These are phyloP conservation scores for Oscheius sp. DNA, from an alignment of 2,888 invertebrate species.

Conservation along the genomic window DNA sequence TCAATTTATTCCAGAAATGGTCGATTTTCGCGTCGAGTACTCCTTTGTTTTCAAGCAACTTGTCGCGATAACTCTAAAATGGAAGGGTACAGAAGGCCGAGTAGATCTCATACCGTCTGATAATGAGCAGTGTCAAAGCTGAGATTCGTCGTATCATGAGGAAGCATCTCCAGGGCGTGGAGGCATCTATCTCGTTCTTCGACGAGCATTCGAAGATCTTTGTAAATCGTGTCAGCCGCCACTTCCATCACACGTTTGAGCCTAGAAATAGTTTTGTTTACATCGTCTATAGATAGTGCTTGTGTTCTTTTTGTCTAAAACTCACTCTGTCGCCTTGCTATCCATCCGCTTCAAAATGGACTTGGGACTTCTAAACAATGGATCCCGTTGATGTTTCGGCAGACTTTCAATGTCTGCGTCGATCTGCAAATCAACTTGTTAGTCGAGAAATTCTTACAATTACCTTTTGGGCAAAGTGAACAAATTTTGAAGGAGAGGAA, in stretches of 20 bases:
- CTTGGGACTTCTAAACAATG: constrained; percentile 7
- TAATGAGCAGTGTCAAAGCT: constrained; percentile 43
- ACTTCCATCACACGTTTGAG: constrained; percentile 39
- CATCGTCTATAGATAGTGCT: too few relatives aligned
- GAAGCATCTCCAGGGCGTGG: constrained; percentile 40
- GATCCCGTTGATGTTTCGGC: not conserved
- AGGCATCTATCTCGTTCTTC: constrained; percentile 50
- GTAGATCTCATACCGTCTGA: constrained; percentile 31
- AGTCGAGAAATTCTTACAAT: not conserved
- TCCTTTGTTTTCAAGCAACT: constrained; percentile 50
- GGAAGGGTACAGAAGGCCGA: not conserved
- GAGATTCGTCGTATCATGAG: constrained; percentile 39
- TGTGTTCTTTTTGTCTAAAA: too few relatives aligned
- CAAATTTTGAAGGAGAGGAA: constrained; percentile 23
- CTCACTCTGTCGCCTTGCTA: not conserved
- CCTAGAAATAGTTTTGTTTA: constrained; percentile 30
- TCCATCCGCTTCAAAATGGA: constrained; percentile 24
- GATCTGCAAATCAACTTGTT: too few relatives aligned
- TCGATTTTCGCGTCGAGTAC: constrained; percentile 48
- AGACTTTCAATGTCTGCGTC: constrained; percentile 15
- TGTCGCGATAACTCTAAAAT: constrained; percentile 50
- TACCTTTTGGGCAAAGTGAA: constrained; percentile 14
- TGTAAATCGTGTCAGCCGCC: constrained; percentile 42
- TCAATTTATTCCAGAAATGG: constrained; percentile 40
- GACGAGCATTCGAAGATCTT: constrained; percentile 44